Evolutionary conservation across 2,113 vertebrate species (phyloP).

Genomic region (Cyprinodon brontotheroides): DNA sequence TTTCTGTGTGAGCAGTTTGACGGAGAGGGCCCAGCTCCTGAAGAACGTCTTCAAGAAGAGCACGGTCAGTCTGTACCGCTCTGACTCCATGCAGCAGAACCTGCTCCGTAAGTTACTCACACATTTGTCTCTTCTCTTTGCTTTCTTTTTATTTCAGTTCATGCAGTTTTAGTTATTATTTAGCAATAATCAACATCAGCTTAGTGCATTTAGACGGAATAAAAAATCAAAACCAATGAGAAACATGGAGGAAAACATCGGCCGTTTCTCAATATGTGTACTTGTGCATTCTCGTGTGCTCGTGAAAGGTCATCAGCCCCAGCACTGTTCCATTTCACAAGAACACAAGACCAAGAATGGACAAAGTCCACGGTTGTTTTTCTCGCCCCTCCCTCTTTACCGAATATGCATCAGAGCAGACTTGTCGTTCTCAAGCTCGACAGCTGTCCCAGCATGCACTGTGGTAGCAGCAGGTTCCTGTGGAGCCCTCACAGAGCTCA

Average conservation of each 20-base stretch:
- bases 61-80: slow-evolving; percentile 91
- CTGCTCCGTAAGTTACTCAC: slow-evolving; percentile 89
- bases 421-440: too few relatives aligned
- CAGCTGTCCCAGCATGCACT: too few relatives aligned
- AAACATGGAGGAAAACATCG: not conserved
- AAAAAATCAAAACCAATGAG: not conserved
- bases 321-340: too few relatives aligned
- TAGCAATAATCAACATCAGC: not conserved
- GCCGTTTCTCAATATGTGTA: too few relatives aligned
- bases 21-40: slow-evolving; percentile 93
- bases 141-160: not conserved
- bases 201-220: not conserved
- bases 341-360: too few relatives aligned
- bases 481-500: too few relatives aligned
- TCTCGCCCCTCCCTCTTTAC: too few relatives aligned
- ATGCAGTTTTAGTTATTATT: not conserved
- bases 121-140: not conserved
- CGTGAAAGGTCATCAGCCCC: too few relatives aligned
- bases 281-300: too few relatives aligned
- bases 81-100: slow-evolving; percentile 95
- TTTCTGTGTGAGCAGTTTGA: slow-evolving; percentile 81
- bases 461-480: too few relatives aligned
- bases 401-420: too few relatives aligned
- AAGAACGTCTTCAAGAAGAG: slow-evolving; percentile 99
- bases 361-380: too few relatives aligned